Conservation (phyloP, 2,888 invertebrate species). For the Papilio protenor region DNA sequence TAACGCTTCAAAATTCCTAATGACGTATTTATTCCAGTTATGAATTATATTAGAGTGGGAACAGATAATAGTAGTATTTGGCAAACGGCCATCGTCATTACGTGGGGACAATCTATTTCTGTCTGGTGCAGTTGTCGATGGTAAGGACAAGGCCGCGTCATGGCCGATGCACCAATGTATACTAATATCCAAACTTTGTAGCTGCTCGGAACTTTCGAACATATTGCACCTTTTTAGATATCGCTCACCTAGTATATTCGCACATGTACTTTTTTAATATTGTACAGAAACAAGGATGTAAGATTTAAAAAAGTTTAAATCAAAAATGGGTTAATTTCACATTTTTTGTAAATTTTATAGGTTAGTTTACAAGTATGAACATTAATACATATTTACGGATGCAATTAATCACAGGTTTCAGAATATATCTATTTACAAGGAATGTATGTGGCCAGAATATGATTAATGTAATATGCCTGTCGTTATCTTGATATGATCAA, state of each 20-base stretch:
- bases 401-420: too few species aligned
- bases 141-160: constrained; percentile 41
- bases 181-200: background rate
- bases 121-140: constrained; percentile 46
- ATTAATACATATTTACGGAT: too few species aligned
- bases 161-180: constrained; percentile 30
- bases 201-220: background rate
- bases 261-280: background rate
- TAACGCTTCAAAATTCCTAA: background rate
- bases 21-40: constrained; percentile 19
- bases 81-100: constrained; percentile 51
- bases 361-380: too few species aligned
- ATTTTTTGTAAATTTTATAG: too few species aligned
- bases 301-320: too few species aligned
- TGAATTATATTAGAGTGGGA: constrained; percentile 43
- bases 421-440: too few species aligned
- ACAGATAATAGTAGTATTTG: constrained; percentile 53
- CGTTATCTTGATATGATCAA: too few species aligned
- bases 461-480: too few species aligned
- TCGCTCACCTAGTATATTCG: background rate
- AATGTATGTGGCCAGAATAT: too few species aligned
- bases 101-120: constrained; percentile 54
- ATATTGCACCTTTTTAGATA: background rate
- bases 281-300: too few species aligned
- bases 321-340: too few species aligned